Base-by-base conservation (phyloP, 2,888 invertebrate species). In the Calliphora vomitoria region DNA sequence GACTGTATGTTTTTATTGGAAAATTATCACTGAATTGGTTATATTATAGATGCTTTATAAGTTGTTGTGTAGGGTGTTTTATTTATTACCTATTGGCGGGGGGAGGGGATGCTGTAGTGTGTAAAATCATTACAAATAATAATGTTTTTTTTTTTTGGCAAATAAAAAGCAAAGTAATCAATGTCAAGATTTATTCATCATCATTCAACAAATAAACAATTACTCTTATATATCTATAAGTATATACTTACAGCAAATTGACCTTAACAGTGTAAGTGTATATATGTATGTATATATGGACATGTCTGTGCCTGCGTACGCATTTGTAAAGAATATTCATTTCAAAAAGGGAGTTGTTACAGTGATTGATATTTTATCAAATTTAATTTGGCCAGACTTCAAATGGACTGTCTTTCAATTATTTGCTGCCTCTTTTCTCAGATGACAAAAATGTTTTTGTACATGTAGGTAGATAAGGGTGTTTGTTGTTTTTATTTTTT, bases 341-440 rank as follows among this genome's bases (percentile, higher is more conserved):
- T 75, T 13, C 4, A 18, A 78, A 66, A 20, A 66, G 20, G 31
- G 8, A 55, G 55, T 55, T 3, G 18, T 31, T 41, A 10, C 25
- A 15, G 41, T 58, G 66, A 68, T 44, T 79, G 78, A 79, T 68
- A 68, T 25, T 66, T 55, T n/a, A n/a, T 66, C 10, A 53, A 53
- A 66, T 66, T 53, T 15, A 78, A 41, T 41, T 55, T 66, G 38
- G 6, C 15, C 15, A 64, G 25, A 6, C 41, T 20, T 20, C 11
- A 55, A 50, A 72, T 55, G 18, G 50, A 44, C 44, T 74, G 58
- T n/a, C 20, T 25, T 18, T 8, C 35, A 13, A 20, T 41, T n/a
- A 35, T 50, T 13, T 55, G 31, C 44, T 25, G 25, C 25, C n/a
- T 38, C n/a, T 31, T 15, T 3, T 44, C 3, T 25, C 13, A 35